Base-by-base conservation (phyloP, 64 coral and sea anemone genomes). In the Pachyseris speciosa region DNA sequence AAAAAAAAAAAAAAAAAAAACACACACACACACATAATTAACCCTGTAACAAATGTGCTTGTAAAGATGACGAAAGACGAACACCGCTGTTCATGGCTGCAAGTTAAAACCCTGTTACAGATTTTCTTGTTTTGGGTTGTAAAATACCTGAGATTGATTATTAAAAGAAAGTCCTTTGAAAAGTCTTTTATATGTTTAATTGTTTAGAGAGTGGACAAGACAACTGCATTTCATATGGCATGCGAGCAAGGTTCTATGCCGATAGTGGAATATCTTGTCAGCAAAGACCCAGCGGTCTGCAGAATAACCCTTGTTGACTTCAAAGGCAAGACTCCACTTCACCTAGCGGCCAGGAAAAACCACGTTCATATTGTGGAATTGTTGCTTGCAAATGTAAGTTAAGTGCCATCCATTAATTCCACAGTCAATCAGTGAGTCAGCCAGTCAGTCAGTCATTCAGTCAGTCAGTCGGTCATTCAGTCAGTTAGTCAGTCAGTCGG, bases 61-160 rank as follows among this genome's bases (percentile, higher is more conserved):
- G n/a, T n/a, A 76, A 42, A 11, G 89, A 92, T 51, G 80, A 92
- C 3, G 75, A 83, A 10, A 72, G 69, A 2, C 69, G 89, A 33
- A 92, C 94, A 1, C 94, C 94, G 6, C 42, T 96, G 3, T 96
- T 88, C 27, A 19, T 83, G 52, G 94, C 94, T 2, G 85, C 89
- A 29, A 65, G 64, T 52, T 72, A 45, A 69, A 84, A 84, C 8
- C 84, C 94, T 22, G 63, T 36, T 32, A 76, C n/a, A n/a, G n/a
- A n/a, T n/a, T n/a, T n/a, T n/a, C n/a, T n/a, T n/a, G n/a, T n/a
- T n/a, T n/a, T n/a, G n/a, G n/a, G n/a, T n/a, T n/a, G n/a, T n/a
- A n/a, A n/a, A n/a, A n/a, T n/a, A n/a, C n/a, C n/a, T n/a, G n/a
- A n/a, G n/a, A n/a, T n/a, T n/a, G n/a, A n/a, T n/a, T n/a, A n/a